phyloP scores from a whole-genome alignment of 92 coral and sea anemone species.

The Palythoa grandis region DNA sequence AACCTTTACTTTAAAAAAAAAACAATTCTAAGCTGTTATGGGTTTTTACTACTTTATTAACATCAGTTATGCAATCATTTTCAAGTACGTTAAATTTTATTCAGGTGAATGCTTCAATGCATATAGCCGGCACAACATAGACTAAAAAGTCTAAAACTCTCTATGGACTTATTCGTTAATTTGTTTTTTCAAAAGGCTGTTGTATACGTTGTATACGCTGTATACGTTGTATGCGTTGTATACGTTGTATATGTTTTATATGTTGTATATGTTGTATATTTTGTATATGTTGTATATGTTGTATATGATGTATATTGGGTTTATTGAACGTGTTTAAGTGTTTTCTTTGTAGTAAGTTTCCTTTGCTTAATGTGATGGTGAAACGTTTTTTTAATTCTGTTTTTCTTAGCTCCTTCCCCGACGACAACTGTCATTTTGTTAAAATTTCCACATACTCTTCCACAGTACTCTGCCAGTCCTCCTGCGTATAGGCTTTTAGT shows the following conservation, averaged over 20 bases:
- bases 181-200: too few relatives aligned
- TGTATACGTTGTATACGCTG: background rate
- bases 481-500: too few relatives aligned
- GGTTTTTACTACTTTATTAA: too few relatives aligned
- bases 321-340: background rate
- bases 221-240: background rate
- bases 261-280: background rate
- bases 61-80: too few relatives aligned
- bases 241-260: too few relatives aligned
- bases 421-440: constrained; percentile 10
- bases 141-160: too few relatives aligned
- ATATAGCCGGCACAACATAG: too few relatives aligned
- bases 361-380: background rate
- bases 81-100: too few relatives aligned
- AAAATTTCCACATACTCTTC: background rate
- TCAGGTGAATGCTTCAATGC: too few relatives aligned
- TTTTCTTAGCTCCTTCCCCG: background rate
- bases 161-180: too few relatives aligned
- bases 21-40: too few relatives aligned
- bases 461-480: background rate
- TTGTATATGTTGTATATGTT: background rate
- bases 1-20: too few relatives aligned
- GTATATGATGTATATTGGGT: background rate
- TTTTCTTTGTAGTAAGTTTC: background rate
- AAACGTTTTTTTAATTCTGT: background rate